These are phyloP conservation scores for Anthopleura xanthogrammica DNA, from an alignment of 92 coral and sea anemone genomes.

Conservation along the genomic window DNA sequence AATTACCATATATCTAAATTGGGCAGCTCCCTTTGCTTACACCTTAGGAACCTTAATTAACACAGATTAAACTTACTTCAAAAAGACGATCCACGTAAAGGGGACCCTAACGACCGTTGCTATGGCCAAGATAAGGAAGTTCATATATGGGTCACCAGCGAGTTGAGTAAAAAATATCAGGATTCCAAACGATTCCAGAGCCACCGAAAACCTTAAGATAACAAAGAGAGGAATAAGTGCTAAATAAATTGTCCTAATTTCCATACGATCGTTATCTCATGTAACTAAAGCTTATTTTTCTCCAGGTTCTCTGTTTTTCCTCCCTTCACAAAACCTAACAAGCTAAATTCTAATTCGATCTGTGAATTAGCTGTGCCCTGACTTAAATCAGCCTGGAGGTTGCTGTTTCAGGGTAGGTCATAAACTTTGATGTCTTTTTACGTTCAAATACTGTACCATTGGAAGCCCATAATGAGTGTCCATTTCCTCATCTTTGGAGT, in stretches of 20 bases:
- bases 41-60: too few relatives aligned
- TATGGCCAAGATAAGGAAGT: background rate
- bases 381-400: too few relatives aligned
- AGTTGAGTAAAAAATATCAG: slow-evolving; percentile 34
- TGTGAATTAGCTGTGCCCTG: too few relatives aligned
- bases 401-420: too few relatives aligned
- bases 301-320: background rate
- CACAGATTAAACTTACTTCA: background rate
- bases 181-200: slow-evolving; percentile 20
- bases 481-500: background rate
- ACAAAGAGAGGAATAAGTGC: background rate
- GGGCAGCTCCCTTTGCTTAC: too few relatives aligned
- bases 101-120: background rate
- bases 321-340: too few relatives aligned
- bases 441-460: background rate
- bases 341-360: too few relatives aligned
- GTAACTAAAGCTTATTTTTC: too few relatives aligned
- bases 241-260: background rate
- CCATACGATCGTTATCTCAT: too few relatives aligned
- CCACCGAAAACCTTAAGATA: background rate
- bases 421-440: background rate
- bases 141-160: background rate
- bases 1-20: too few relatives aligned
- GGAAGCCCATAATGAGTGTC: background rate
- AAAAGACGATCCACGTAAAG: background rate